These are phyloP conservation scores for Rhogogaster chlorosoma DNA, from an alignment of 2,888 invertebrate species.

Conservation along the genomic window DNA sequence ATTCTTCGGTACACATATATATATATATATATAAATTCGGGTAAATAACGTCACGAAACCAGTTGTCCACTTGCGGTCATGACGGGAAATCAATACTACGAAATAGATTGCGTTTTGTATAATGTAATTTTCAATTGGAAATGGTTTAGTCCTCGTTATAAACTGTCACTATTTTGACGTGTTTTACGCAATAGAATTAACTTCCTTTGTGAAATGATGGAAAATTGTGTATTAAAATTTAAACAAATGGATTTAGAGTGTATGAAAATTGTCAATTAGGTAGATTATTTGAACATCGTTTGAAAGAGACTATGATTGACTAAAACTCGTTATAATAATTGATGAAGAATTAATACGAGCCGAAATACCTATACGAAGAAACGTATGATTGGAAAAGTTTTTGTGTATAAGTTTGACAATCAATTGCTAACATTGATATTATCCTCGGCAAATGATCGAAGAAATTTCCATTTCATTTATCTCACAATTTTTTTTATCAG, in stretches of 20 bases:
- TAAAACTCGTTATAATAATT: neutral
- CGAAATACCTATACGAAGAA: neutral
- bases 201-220: neutral
- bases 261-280: neutral
- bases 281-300: neutral
- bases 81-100: conserved; percentile 27
- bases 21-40: neutral
- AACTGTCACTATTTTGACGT: neutral
- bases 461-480: neutral
- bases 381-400: neutral
- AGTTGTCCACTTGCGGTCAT: conserved; percentile 28
- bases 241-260: neutral
- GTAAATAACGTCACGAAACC: neutral
- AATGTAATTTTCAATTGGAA: conserved; percentile 10
- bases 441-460: neutral
- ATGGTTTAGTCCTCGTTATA: neutral
- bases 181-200: neutral
- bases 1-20: neutral
- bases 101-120: conserved; percentile 36
- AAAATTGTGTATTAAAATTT: neutral
- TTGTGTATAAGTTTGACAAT: neutral
- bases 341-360: neutral
- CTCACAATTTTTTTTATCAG: neutral
- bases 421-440: neutral
- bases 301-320: neutral